phyloP scores from a whole-genome alignment of 2,888 invertebrate species.

The Deilephila porcellus region DNA sequence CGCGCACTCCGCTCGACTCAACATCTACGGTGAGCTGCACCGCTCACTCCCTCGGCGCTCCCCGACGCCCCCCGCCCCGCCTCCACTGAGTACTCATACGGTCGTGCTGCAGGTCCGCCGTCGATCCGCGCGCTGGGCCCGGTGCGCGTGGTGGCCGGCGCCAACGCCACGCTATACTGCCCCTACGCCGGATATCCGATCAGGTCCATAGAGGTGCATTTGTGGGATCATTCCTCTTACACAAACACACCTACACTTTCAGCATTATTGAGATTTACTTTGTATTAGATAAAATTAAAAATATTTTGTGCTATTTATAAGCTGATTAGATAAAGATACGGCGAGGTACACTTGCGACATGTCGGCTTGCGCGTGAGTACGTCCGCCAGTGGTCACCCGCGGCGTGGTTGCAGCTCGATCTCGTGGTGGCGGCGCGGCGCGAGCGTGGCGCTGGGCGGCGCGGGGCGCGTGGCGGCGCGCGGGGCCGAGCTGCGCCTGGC shows the following conservation, averaged over 20 bases:
- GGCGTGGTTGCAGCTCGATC: constrained; percentile 69
- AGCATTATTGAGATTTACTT: not conserved
- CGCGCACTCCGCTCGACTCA: constrained; percentile 89
- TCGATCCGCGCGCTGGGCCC: constrained; percentile 88
- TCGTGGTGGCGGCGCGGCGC: constrained; percentile 80
- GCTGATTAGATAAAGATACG: not conserved
- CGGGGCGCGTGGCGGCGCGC: constrained; percentile 73
- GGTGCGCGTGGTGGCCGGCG: constrained; percentile 90
- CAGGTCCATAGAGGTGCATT: constrained; percentile 84
- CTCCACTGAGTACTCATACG: constrained; percentile 1
- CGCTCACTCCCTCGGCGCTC: not conserved
- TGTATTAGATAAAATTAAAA: not conserved
- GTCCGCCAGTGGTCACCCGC: constrained; percentile 2
- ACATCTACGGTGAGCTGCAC: constrained; percentile 89
- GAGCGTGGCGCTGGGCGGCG: constrained; percentile 67
- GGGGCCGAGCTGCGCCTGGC: constrained; percentile 64
- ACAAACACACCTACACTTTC: constrained; percentile 35
- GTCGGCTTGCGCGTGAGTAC: not conserved
- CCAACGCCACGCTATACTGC: constrained; percentile 90
- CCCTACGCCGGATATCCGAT: constrained; percentile 95
- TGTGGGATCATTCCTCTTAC: constrained; percentile 66
- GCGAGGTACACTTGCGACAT: not conserved
- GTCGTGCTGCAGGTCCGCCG: constrained; percentile 85
- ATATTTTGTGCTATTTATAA: not conserved
- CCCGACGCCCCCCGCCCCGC: not conserved